A percentile compares a stretch with the other conserved stretches of the same genome.
phyloP scores from a whole-genome alignment of 2,797 vertebrate genomes.

The Staurois parvus region DNA sequence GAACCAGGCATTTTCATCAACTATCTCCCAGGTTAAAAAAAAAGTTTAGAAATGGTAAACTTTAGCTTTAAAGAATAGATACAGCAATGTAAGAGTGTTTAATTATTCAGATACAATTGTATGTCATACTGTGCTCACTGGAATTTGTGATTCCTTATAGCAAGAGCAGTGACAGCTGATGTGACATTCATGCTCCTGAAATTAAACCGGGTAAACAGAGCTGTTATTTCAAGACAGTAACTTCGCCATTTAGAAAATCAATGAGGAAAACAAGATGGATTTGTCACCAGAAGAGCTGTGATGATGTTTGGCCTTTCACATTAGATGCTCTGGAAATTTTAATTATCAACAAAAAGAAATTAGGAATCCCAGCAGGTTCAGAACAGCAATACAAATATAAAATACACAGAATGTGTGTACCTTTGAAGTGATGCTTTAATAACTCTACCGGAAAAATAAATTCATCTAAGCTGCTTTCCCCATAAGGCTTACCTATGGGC shows the following conservation, averaged over 20 bases:
- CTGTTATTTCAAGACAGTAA: slow-evolving; percentile 34
- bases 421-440: no score
- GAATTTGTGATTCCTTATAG: neutral
- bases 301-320: slow-evolving; percentile 1
- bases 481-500: no score
- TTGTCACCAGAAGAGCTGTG: neutral
- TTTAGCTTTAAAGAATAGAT: no score
- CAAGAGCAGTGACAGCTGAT: neutral
- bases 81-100: neutral
- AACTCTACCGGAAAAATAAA: no score
- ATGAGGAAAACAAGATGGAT: slow-evolving; percentile 32
- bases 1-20: no score
- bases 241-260: slow-evolving; percentile 23
- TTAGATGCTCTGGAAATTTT: slow-evolving; percentile 4
- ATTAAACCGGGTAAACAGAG: slow-evolving; percentile 1
- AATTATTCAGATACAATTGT: neutral
- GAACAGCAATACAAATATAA: no score
- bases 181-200: neutral
- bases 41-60: no score
- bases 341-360: slow-evolving; percentile 3
- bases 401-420: no score
- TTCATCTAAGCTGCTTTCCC: no score
- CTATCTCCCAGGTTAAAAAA: no score
- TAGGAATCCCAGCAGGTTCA: no score
- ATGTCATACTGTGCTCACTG: neutral